Base-by-base conservation (phyloP, 2,113 vertebrate species). In the Psephotus haematonotus region DNA sequence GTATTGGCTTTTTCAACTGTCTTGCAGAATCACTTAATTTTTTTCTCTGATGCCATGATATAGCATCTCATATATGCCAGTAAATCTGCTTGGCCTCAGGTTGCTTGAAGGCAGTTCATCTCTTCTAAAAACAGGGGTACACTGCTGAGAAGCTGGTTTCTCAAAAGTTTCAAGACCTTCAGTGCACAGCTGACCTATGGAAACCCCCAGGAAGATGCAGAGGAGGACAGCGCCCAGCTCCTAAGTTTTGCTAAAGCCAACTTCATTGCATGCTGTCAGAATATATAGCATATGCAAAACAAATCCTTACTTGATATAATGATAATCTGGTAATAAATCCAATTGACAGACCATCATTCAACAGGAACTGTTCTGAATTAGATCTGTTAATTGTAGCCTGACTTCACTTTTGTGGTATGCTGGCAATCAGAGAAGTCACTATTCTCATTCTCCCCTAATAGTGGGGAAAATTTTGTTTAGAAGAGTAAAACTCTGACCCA, bases 301-400 rank as follows among this genome's bases (percentile, higher is more conserved):
- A 68, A 79, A 64, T 43, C 17, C 65, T 88, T 62, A 13, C 47
- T 89, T 92, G 67, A 41, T 91, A 53, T 6, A 90, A 46, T 60
- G 88, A 47, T 68, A 92, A 11, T 68, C 46, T 86, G 76, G 43
- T 78, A 81, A 68, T 82, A 50, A 95, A 86, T 69, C 46, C 25
- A 53, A 53, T 78, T 2, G 27, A 63, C 50, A 81, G 59, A 31
- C 46, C 70, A 28, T 67, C 70, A 83, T 4, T 92, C 50, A 49
- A 57, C 31, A 82, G 71, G 89, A 94, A 80, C 85, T 64, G 8
- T 81, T 85, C 37, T 69, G 77, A 88, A 90, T 95, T 55, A 70
- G 72, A 72, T 68, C 77, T 94, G 60, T 62, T 88, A 82, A 72
- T 75, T 92, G 39, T 19, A 72, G 33, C 1, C 0, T 3, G 4